Evolutionary conservation across 2,113 vertebrate genomes (phyloP).

Genomic region (Panurus biarmicus): DNA sequence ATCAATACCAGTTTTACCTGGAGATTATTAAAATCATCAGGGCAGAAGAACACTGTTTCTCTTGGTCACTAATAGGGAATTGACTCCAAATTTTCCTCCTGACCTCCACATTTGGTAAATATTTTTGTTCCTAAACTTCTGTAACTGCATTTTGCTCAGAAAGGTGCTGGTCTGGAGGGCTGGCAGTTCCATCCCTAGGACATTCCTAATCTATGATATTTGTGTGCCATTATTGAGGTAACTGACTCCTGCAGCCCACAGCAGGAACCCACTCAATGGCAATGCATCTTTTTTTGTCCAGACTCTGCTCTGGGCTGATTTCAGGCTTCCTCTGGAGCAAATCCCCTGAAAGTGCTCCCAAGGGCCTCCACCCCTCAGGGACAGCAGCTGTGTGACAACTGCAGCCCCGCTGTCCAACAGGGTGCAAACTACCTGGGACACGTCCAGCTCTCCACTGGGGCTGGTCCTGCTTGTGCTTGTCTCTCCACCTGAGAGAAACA

Average conservation of each 20-base stretch:
- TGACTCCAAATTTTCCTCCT: background rate
- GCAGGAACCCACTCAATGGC: background rate
- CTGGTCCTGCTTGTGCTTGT: background rate
- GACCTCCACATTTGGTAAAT: background rate
- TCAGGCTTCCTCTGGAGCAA: background rate
- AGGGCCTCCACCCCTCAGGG: background rate
- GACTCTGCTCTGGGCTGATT: background rate
- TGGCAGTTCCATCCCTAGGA: too few relatives aligned
- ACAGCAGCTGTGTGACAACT: background rate
- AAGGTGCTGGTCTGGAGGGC: background rate
- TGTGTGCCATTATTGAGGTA: too few relatives aligned
- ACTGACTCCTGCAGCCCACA: background rate
- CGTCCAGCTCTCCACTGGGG: background rate
- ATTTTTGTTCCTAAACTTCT: background rate
- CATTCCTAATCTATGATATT: background rate
- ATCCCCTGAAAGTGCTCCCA: background rate
- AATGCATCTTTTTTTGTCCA: accelerated
- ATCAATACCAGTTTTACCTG: background rate
- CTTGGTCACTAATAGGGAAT: background rate
- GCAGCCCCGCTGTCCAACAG: background rate
- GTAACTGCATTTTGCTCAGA: background rate
- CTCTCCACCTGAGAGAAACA: background rate
- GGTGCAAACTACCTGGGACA: too few relatives aligned
- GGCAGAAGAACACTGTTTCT: background rate
- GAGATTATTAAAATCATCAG: background rate